Conservation (phyloP, 1,140 invertebrate species). For the Paracyclopina nana region DNA sequence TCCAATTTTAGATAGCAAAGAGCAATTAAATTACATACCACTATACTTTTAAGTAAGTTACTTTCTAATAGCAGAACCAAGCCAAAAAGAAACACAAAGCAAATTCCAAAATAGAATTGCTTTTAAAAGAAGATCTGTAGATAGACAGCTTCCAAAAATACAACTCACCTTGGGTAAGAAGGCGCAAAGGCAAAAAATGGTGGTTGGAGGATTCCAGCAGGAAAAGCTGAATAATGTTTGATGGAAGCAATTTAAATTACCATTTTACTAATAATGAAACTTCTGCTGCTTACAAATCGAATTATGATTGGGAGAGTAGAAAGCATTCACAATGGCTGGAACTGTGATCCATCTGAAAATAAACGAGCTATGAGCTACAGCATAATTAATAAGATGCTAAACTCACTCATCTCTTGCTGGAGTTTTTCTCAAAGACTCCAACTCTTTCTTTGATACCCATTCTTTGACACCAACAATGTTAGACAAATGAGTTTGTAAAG, state of each 20-base stretch:
- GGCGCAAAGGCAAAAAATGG: slow-evolving; percentile 31
- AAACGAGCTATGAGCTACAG: not conserved
- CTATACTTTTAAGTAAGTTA: too few relatives aligned
- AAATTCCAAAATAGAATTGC: too few relatives aligned
- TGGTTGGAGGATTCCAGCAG: slow-evolving; percentile 33
- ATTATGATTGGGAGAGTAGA: slow-evolving; percentile 31
- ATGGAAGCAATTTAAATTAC: too few relatives aligned
- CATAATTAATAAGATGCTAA: not conserved
- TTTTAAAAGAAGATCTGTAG: too few relatives aligned
- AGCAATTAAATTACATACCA: not conserved
- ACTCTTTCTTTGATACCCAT: too few relatives aligned
- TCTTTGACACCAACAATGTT: too few relatives aligned
- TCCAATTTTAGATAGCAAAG: too few relatives aligned
- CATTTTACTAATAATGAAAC: too few relatives aligned
- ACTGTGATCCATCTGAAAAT: slow-evolving; percentile 25
- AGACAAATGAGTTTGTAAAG: too few relatives aligned
- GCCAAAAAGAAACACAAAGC: too few relatives aligned
- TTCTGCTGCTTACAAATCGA: slow-evolving; percentile 30
- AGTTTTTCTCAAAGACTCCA: not conserved
- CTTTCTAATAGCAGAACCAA: too few relatives aligned
- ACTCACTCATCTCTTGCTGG: slow-evolving; percentile 7
- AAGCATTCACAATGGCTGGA: slow-evolving; percentile 34
- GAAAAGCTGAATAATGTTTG: slow-evolving; percentile 29
- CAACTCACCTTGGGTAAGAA: slow-evolving; percentile 27
- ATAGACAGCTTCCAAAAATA: slow-evolving; percentile 8